Percentiles rank a stretch among this genome's conserved stretches.
phyloP scores from a whole-genome alignment of 2,797 vertebrate genomes.

The Pristis pectinata region DNA sequence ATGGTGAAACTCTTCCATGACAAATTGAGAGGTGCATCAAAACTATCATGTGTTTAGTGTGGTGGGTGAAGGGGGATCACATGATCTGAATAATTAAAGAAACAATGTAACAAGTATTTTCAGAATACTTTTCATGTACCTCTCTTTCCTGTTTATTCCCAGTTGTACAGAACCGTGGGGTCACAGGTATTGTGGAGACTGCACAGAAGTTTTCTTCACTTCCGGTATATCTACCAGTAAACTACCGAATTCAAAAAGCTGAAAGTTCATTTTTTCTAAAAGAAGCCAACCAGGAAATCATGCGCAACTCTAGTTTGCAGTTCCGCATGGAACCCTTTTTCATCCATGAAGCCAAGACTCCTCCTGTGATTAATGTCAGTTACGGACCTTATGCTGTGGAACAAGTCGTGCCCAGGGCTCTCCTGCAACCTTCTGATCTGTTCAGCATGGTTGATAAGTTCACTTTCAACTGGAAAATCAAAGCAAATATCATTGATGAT shows the following conservation, averaged over 20 bases:
- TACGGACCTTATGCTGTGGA: slow-evolving; percentile 78
- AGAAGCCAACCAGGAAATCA: slow-evolving; percentile 85
- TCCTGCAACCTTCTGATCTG: slow-evolving; percentile 65
- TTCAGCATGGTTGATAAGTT: slow-evolving; percentile 61
- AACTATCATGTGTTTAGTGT: neutral
- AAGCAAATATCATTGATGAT: slow-evolving; percentile 74
- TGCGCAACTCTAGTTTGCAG: slow-evolving; percentile 83
- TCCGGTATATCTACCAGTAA: slow-evolving; percentile 76
- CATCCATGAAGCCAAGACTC: slow-evolving; percentile 66
- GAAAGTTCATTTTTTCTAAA: slow-evolving; percentile 82
- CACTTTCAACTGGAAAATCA: slow-evolving; percentile 82
- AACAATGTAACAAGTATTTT: neutral
- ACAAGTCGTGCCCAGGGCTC: slow-evolving; percentile 64
- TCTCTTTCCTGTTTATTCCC: slow-evolving; percentile 32
- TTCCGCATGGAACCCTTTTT: slow-evolving; percentile 78
- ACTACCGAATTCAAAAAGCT: slow-evolving; percentile 64
- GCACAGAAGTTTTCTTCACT: slow-evolving; percentile 75
- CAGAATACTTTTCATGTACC: neutral
- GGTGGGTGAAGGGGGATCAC: no score
- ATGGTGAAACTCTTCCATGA: neutral
- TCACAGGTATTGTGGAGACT: slow-evolving; percentile 61
- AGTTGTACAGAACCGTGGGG: slow-evolving; percentile 40
- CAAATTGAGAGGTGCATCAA: neutral
- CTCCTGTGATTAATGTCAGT: slow-evolving; percentile 73
- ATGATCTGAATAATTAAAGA: neutral